Evolutionary conservation across 2,888 invertebrate species (phyloP).

Genomic region (Chirona hameri): DNA sequence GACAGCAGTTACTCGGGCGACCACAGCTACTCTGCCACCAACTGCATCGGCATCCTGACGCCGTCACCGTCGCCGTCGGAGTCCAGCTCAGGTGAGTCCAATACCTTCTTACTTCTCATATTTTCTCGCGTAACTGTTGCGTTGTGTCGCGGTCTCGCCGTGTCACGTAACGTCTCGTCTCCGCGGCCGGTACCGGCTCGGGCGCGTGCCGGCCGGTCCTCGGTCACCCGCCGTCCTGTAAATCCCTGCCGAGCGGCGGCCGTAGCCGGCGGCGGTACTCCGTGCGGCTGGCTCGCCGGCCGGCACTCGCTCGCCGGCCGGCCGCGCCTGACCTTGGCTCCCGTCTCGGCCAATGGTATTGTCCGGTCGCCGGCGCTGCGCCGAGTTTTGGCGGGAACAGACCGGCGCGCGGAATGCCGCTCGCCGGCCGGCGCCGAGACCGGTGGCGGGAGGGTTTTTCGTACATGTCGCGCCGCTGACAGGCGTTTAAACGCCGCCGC

Average conservation of each 20-base stretch:
- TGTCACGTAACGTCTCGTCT: background rate
- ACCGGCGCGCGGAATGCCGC: too few relatives aligned
- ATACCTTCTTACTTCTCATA: background rate
- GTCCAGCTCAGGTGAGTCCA: constrained; percentile 25
- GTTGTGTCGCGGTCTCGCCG: background rate
- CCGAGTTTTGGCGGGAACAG: background rate
- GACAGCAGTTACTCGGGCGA: constrained; percentile 23
- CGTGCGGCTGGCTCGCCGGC: background rate
- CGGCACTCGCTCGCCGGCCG: background rate
- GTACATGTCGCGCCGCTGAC: too few relatives aligned
- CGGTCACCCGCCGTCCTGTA: background rate
- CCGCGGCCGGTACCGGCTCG: too few relatives aligned
- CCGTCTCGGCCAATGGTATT: background rate
- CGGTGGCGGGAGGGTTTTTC: too few relatives aligned
- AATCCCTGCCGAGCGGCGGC: background rate
- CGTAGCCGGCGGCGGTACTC: background rate
- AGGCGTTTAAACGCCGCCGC: background rate
- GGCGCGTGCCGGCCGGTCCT: too few relatives aligned
- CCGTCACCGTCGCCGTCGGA: constrained; percentile 12
- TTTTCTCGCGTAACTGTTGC: background rate
- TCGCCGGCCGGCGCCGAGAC: background rate
- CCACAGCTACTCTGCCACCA: constrained; percentile 22
- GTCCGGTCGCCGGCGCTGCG: background rate
- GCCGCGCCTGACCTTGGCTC: background rate
- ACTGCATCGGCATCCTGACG: constrained; percentile 1